phyloP scores from a whole-genome alignment of 1,140 invertebrate species.

The Drosophila virilis region DNA sequence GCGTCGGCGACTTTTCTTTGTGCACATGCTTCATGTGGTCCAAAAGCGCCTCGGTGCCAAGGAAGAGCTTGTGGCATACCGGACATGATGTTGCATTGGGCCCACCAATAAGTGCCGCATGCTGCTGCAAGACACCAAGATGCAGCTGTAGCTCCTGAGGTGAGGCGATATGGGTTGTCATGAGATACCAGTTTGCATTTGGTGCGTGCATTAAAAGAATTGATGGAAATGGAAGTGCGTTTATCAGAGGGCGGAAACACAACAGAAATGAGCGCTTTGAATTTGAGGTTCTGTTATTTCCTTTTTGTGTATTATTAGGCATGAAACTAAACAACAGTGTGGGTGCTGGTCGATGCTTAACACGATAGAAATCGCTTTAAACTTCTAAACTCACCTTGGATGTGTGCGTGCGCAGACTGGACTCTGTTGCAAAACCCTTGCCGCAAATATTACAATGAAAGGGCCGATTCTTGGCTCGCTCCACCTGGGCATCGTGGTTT shows the following conservation, averaged over 20 bases:
- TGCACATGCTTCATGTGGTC: constrained; percentile 98
- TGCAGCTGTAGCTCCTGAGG: constrained; percentile 92
- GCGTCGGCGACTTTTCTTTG: constrained; percentile 92
- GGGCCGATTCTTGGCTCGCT: constrained; percentile 96
- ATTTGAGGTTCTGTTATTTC: neutral
- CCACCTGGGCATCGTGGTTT: constrained; percentile 98
- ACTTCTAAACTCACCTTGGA: constrained; percentile 92
- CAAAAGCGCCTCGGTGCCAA: constrained; percentile 95
- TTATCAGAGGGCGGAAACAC: neutral
- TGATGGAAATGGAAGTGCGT: constrained; percentile 4
- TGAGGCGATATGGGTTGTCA: constrained; percentile 10
- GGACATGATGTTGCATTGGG: constrained; percentile 95
- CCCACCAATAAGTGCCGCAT: constrained; percentile 94
- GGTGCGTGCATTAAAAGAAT: constrained; percentile 24
- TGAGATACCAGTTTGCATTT: constrained; percentile 10
- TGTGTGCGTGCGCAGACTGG: constrained; percentile 96
- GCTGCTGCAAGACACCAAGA: constrained; percentile 95
- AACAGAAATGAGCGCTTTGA: neutral
- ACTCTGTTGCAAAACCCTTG: constrained; percentile 98
- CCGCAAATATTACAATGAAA: constrained; percentile 98
- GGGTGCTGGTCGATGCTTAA: too few species aligned
- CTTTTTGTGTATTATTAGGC: constrained; percentile 35
- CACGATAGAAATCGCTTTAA: too few species aligned
- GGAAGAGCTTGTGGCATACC: constrained; percentile 96
- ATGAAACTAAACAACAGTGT: neutral